Percentiles rank a stretch among this genome's conserved stretches.
Evolutionary conservation across 1,140 invertebrate genomes (phyloP).

Genomic region (Drosophila tsacasi): DNA sequence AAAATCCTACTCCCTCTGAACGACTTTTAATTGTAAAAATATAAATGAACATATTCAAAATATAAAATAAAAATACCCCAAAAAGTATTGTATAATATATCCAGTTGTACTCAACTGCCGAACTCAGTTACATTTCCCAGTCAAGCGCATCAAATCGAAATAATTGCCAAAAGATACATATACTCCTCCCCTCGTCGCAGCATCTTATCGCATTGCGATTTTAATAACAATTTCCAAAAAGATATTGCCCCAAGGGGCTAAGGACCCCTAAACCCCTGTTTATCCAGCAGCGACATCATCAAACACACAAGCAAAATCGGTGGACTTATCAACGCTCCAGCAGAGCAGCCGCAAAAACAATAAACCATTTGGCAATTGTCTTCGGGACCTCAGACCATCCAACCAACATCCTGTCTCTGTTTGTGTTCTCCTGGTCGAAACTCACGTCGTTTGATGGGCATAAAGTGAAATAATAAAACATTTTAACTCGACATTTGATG

Average conservation of each 20-base stretch:
- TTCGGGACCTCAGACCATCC: slow-evolving; percentile 12
- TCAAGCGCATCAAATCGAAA: slow-evolving; percentile 60
- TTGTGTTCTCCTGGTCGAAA: slow-evolving; percentile 32
- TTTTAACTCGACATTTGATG: slow-evolving; percentile 82
- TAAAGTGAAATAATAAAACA: slow-evolving; percentile 82
- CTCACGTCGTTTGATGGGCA: slow-evolving; percentile 58
- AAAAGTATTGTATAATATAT: slow-evolving; percentile 3
- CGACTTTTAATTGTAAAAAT: background rate
- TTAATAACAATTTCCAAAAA: slow-evolving; percentile 73
- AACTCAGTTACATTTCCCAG: slow-evolving; percentile 17
- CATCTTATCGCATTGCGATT: slow-evolving; percentile 69
- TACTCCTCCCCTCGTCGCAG: background rate
- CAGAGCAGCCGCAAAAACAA: slow-evolving; percentile 67
- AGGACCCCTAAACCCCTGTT: slow-evolving; percentile 47
- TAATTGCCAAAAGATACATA: slow-evolving; percentile 47
- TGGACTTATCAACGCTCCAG: slow-evolving; percentile 59
- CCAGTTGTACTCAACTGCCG: background rate
- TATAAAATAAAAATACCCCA: background rate
- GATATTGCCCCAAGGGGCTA: slow-evolving; percentile 67
- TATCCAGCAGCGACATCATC: slow-evolving; percentile 71
- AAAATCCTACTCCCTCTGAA: background rate
- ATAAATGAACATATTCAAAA: background rate
- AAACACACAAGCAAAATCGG: slow-evolving; percentile 52
- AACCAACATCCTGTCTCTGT: slow-evolving; percentile 22
- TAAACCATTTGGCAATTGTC: slow-evolving; percentile 80